phyloP scores from a whole-genome alignment of 2,113 vertebrate species.

The Hypomesus transpacificus region DNA sequence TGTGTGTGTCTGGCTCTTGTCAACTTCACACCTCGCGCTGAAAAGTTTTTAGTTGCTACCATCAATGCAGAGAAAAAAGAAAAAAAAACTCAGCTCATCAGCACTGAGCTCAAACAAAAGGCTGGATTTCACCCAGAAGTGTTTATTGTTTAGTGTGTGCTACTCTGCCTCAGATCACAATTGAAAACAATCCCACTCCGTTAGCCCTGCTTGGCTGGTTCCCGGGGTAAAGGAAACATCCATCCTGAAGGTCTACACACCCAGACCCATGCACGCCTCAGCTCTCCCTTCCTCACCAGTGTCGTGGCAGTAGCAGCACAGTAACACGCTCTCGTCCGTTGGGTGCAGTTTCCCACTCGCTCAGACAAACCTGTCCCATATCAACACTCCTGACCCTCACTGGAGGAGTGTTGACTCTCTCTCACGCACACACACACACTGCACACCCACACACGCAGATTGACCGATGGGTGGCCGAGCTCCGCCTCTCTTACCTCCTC shows the following conservation, averaged over 20 bases:
- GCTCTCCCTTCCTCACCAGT: too few relatives aligned
- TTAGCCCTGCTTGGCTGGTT: too few relatives aligned
- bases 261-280: neutral
- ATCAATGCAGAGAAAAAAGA: neutral
- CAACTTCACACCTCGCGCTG: neutral
- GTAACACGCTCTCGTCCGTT: too few relatives aligned
- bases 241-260: neutral
- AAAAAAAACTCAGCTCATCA: neutral
- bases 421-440: neutral
- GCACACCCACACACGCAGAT: slow-evolving; percentile 33
- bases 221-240: too few relatives aligned
- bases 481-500: slow-evolving; percentile 13
- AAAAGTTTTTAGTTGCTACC: slow-evolving; percentile 1
- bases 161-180: too few relatives aligned
- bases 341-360: too few relatives aligned
- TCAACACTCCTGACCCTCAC: too few relatives aligned
- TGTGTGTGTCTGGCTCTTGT: slow-evolving; percentile 18
- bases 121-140: neutral
- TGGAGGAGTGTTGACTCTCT: neutral
- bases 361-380: too few relatives aligned
- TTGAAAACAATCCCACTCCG: too few relatives aligned
- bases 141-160: neutral
- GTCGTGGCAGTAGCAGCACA: too few relatives aligned
- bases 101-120: neutral
- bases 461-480: neutral